phyloP scores from a whole-genome alignment of 2,113 vertebrate species.

The Shinisaurus crocodilurus region DNA sequence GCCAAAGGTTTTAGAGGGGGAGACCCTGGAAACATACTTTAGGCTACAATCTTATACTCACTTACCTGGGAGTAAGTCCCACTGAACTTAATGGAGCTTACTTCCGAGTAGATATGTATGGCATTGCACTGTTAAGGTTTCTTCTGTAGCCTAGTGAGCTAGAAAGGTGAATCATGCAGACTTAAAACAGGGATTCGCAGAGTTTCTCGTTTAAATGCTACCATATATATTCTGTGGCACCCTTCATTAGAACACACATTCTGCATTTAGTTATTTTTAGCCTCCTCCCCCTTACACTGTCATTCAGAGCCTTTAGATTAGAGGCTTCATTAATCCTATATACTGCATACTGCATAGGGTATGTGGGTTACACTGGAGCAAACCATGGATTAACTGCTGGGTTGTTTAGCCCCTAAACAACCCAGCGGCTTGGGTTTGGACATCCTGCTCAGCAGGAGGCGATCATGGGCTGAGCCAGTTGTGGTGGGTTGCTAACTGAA shows the following conservation, averaged over 20 bases:
- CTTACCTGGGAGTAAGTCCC: background rate
- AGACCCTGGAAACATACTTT: background rate
- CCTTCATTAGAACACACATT: background rate
- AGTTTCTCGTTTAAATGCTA: background rate
- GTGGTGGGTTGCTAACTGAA: no score
- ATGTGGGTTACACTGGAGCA: background rate
- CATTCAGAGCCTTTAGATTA: background rate
- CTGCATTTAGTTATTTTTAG: background rate
- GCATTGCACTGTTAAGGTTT: background rate
- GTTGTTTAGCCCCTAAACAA: no score
- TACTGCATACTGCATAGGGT: background rate
- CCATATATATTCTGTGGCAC: background rate
- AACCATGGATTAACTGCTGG: no score
- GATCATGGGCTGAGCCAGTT: no score
- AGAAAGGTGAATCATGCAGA: background rate
- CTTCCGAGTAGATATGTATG: background rate
- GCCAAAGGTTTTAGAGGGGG: background rate
- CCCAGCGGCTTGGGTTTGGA: no score
- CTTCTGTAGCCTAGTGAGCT: background rate
- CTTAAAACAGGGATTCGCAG: background rate
- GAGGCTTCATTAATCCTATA: background rate
- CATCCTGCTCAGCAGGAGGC: no score
- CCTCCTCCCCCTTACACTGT: background rate
- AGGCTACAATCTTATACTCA: background rate
- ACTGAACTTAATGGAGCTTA: background rate